Evolutionary conservation across 2,797 vertebrate genomes (phyloP), one percentile per base, ranked within the genome.

Genomic region (Takifugu rubripes): DNA sequence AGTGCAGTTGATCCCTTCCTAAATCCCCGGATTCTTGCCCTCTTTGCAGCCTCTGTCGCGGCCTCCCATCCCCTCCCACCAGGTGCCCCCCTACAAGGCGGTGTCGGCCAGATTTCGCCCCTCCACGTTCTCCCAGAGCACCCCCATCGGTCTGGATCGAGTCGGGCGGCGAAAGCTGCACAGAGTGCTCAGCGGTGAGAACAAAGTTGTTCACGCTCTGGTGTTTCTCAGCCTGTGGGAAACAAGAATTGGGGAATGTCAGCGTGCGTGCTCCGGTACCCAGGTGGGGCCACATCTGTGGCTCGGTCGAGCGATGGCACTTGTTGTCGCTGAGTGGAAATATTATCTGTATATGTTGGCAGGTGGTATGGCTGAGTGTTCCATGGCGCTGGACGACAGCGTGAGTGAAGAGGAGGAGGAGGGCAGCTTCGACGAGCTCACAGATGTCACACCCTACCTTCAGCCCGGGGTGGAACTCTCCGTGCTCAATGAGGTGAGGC

Each of bases 371-470:
- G 85, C 91, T 0, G 92, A 94, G 66, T 85, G 92, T 45, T 89
- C 89, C 0, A 82, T 83, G 2, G 88, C 93, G 70, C 91, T 91
- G 24, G 96, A 98, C 7, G 96, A 96, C 89, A 96, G 95, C 49
- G 94, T 96, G 56, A 98, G 96, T 0, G 97, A 99, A 83, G 95
- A 98, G 78, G 95, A 97, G 76, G 96, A 96, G 51, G 51, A 97
- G 77, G 95, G 95, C 72, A 96, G 94, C 85, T 98, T 94, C 0
- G 96, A 97, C 54, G 96, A 97, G 45, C 91, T 97, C 56, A 89
- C 91, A 57, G 93, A 95, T 53, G 87, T 85, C 76, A 95, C 90
- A 4, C 93, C 94, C 54, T 96, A 95, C 83, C 92, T 97, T 59
- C 94, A 96, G 87, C 92, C 93, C 0, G 96, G 95, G 74, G 94